Percentiles rank a stretch among this genome's conserved stretches.
These are phyloP conservation scores for Cylindroiulus punctatus DNA, from an alignment of 2,888 invertebrate genomes.

Conservation along the genomic window DNA sequence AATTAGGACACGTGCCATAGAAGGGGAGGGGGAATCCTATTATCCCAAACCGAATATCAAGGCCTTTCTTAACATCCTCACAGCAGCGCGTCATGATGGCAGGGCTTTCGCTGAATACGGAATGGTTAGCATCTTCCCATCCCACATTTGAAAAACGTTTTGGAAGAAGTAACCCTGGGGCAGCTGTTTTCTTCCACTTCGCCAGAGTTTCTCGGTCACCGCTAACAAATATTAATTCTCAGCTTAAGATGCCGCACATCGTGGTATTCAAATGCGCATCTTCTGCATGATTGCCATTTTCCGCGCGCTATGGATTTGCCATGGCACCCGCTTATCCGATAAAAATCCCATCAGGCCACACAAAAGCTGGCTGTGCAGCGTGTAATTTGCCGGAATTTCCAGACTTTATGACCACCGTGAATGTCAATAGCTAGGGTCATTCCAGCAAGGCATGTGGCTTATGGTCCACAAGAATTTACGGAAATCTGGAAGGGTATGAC, in stretches of 20 bases:
- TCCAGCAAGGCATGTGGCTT: not conserved
- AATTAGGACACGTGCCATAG: too few species aligned
- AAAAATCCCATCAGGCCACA: not conserved
- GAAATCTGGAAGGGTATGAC: too few species aligned
- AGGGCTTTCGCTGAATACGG: too few species aligned
- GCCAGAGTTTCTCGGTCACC: too few species aligned
- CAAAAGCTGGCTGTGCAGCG: not conserved
- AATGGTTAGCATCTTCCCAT: too few species aligned
- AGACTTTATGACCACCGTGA: constrained; percentile 13
- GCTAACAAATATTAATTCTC: not conserved
- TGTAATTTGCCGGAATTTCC: not conserved
- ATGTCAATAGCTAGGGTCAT: not conserved
- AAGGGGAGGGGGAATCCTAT: too few species aligned
- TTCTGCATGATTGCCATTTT: not conserved
- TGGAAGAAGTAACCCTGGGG: not conserved
- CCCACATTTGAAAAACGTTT: not conserved
- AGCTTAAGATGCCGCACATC: not conserved
- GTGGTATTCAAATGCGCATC: not conserved
- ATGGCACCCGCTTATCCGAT: not conserved
- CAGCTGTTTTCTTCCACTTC: not conserved
- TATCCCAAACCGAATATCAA: too few species aligned
- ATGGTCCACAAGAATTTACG: too few species aligned
- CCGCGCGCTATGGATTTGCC: not conserved
- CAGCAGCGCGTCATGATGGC: too few species aligned
- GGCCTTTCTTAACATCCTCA: too few species aligned